Percentiles rank a stretch among this genome's conserved stretches.
These are phyloP conservation scores for Hiodon tergisus DNA, from an alignment of 2,113 vertebrate species.

Conservation along the genomic window DNA sequence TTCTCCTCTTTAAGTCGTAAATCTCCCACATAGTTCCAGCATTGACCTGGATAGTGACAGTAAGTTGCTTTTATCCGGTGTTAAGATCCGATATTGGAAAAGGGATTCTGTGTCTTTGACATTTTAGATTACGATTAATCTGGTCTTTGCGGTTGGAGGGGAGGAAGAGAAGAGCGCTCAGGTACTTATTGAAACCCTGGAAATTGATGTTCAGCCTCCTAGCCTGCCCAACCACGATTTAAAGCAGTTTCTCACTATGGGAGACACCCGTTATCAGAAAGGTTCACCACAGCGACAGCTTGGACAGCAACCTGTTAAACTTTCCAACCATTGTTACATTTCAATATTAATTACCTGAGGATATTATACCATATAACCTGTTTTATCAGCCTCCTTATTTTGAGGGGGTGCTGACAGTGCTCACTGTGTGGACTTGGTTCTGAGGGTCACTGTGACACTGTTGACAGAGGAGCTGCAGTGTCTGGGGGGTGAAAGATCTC, in stretches of 20 bases:
- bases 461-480: neutral
- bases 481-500: neutral
- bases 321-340: neutral
- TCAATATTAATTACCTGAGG: neutral
- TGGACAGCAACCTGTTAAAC: neutral
- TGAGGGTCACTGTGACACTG: neutral
- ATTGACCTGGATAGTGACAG: conserved; percentile 50
- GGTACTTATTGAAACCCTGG: conserved; percentile 44
- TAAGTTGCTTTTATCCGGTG: conserved; percentile 56
- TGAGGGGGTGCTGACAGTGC: neutral
- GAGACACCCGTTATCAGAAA: neutral
- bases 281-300: neutral
- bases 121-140: conserved; percentile 52
- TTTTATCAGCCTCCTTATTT: neutral
- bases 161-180: conserved; percentile 39
- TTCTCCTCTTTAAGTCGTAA: conserved; percentile 20
- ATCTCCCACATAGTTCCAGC: conserved; percentile 26
- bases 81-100: conserved; percentile 59
- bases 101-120: conserved; percentile 57
- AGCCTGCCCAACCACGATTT: neutral
- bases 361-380: neutral
- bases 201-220: conserved; percentile 9
- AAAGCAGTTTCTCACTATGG: neutral
- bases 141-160: conserved; percentile 46
- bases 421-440: neutral